Base-by-base conservation (phyloP, 2,888 invertebrate genomes). In the Drosophila neotestacea region DNA sequence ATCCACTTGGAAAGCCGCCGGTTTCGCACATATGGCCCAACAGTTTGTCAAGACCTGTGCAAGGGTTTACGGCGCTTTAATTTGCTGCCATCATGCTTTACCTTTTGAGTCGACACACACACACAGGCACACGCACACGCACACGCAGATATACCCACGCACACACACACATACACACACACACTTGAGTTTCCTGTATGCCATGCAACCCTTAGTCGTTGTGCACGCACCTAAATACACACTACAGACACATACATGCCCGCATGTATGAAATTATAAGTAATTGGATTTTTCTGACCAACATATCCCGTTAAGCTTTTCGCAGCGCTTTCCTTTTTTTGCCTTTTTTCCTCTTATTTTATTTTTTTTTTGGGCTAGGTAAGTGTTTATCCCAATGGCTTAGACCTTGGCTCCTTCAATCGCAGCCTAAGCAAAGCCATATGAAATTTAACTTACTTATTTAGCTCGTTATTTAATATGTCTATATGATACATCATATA, bases 211-310 rank as follows among this genome's bases (percentile, higher is more conserved):
- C 68, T 70, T 62, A 44, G 52, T 62, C 39, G 39, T 58, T 71
- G 54, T 48, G 46, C 70, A 64, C 63, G 59, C 55, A 69, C 54
- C 56, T 50, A 62, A 42, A 47, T 51, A 42, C 39, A 67, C 50
- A 51, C 50, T 9, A 48, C 52, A 41, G 10, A 36, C 44, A 28
- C 44, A 47, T 9, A 16, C 36, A 44, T 32, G 30, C 58, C 22
- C 63, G 39, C 63, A 70, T 61, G 44, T 65, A 58, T 47, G 63
- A 72, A 77, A 74, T 77, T 72, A 77, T 77, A 77, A 77, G 69
- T 69, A 69, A 69, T 74, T 77, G 74, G 69, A 72, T 77, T 77
- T 77, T 74, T 74, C 74, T 77, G 77, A 74, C 70, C 74, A 74
- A 62, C 54, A 51, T 56, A 46, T 70, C 66, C 66, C 34, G 59